These are phyloP conservation scores for Ptyas mucosa DNA, from an alignment of 2,113 vertebrate genomes.

Conservation along the genomic window DNA sequence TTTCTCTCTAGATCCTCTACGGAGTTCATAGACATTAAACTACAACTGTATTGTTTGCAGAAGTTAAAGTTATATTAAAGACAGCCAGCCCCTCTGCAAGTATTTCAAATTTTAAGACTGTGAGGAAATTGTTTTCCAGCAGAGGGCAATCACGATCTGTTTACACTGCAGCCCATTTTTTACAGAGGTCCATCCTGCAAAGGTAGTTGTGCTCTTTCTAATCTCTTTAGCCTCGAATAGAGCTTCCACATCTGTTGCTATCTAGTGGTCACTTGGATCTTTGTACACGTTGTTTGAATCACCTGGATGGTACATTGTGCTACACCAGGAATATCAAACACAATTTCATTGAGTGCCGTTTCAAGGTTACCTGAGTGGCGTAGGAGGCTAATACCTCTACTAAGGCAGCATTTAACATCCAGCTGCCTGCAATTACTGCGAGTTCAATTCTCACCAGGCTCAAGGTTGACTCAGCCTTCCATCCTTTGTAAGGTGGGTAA, in stretches of 20 bases:
- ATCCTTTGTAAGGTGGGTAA: no score
- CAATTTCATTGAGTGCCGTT: no score
- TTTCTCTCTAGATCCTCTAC: neutral
- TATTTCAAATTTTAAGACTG: neutral
- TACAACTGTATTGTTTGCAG: neutral
- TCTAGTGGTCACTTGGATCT: neutral
- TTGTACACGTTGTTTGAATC: neutral
- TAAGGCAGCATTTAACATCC: no score
- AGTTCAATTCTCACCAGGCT: no score
- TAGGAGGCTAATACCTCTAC: no score
- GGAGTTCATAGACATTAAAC: neutral
- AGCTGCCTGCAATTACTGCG: no score
- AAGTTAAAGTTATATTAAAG: neutral
- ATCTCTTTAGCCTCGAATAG: neutral
- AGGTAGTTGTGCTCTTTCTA: neutral
- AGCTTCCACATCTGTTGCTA: neutral
- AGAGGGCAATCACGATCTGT: conserved; percentile 1
- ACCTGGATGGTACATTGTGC: neutral
- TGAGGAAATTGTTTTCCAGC: neutral
- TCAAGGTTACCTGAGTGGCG: no score
- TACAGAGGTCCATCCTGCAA: neutral
- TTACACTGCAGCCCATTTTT: neutral
- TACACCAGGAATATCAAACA: no score
- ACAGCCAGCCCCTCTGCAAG: no score
- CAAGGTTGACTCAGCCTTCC: no score